Evolutionary conservation across 2,888 invertebrate genomes (phyloP), one percentile per base, ranked within the genome.

Genomic region (Aphidius colemani): DNA sequence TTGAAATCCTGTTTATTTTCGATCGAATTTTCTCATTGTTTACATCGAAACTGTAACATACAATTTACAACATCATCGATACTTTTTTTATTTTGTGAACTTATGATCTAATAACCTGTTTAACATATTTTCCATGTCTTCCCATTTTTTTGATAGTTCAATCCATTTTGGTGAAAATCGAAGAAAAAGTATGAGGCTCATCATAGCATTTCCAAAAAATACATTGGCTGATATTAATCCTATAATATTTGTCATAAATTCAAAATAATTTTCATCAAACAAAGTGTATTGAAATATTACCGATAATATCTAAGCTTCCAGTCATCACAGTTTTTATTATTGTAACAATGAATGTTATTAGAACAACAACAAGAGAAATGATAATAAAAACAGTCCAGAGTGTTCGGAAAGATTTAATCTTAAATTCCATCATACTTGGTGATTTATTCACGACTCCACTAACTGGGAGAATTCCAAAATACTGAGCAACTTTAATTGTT

Each of bases 161-260:
- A 71, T 67, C 83, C 82, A 83, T 9, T 73, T 77, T 3, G 75
- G 73, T 3, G 80, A 74, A 40, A 83, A 72, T 71, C 78, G 72
- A 61, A 79, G 66, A 65, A 82, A 82, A 60, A 82, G 64, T n/a
- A 76, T 11, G 1, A 72, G 67, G 1, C 76, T 81, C 30, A 79
- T n/a, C 45, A 82, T 68, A 55, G 77, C 74, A 66, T 82, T 83
- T 11, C 79, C 78, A 60, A 83, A 83, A 69, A 83, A 83, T 44
- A 81, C 69, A 7, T 77, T 79, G 6, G 82, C 83, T 5, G 74
- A 75, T 2, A 82, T 82, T 3, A 82, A 80, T 45, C 73, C 72
- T 1, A 73, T 72, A 43, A 83, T 75, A 7, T 43, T 80, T 82
- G 81, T 53, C 50, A 30, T 18, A 18, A 1, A 18, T 18, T 18